Evolutionary conservation across 2,888 invertebrate species (phyloP), one percentile per base, ranked within the genome.

Genomic region (Danaus chrysippus): DNA sequence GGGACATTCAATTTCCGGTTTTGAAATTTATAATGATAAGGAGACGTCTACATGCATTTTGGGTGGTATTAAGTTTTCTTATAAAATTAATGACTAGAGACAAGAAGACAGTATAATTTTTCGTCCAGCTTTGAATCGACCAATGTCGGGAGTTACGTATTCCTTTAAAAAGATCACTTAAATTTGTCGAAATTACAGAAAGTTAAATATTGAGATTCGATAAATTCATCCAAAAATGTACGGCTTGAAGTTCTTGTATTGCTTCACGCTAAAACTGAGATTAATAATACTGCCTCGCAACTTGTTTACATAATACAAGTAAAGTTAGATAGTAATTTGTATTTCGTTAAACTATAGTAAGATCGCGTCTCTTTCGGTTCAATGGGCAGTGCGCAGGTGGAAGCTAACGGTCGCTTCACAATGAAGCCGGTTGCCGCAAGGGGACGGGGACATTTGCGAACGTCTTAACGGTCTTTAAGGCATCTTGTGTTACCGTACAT

Each of bases 311-410:
- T 34, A 34, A 34, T 34, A 34, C 23, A 3, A 34, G 3, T 34
- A 34, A 34, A 34, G 23, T 34, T 34, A 34, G 23, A 34, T 34
- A 34, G 23, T 34, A 34, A 34, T 34, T 64, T 46, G 49, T 23
- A 61, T n/a, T 65, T 66, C 56, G 65, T 62, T 67, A 68, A 68
- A 65, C 53, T 66, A 64, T 62, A 62, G 54, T 58, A 58, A 61
- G 74, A 72, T 56, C 56, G 17, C 81, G 88, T 86, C 88, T 83
- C 84, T 80, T 78, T 83, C 88, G 84, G 86, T 82, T 87, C 88
- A 87, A 76, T 90, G 87, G 79, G 84, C 83, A 83, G 75, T 76
- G 77, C 76, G 87, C 90, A 89, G 89, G 89, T 90, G 89, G 87
- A 83, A 83, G 79, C 80, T 90, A 91, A 90, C 90, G 89, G 90